Percentiles rank a stretch among this genome's conserved stretches.
These are phyloP conservation scores for Pseudococcus viburni DNA, from an alignment of 2,888 invertebrate genomes.

Conservation along the genomic window DNA sequence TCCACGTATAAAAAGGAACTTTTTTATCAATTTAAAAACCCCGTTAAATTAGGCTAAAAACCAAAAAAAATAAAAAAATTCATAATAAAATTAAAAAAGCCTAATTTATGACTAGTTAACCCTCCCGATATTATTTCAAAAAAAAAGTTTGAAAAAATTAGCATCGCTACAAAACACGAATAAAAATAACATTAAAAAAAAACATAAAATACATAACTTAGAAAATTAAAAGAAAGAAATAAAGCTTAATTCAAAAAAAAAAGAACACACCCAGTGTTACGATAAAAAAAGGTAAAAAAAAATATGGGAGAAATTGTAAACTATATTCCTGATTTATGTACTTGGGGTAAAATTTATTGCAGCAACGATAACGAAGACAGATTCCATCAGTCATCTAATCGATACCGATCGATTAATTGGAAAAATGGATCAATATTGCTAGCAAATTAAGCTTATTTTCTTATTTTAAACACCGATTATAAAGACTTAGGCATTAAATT, in stretches of 20 bases:
- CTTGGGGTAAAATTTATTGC: background rate
- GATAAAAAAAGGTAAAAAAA: slow-evolving; percentile 26
- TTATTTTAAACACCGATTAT: background rate
- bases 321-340: background rate
- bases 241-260: slow-evolving; percentile 32
- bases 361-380: background rate
- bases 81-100: slow-evolving; percentile 28
- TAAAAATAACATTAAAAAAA: slow-evolving; percentile 38
- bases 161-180: slow-evolving; percentile 55
- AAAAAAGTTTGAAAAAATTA: slow-evolving; percentile 18
- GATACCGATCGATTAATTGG: background rate
- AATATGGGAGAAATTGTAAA: background rate
- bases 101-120: slow-evolving; percentile 53
- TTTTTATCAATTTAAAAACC: slow-evolving; percentile 23
- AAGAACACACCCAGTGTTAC: slow-evolving; percentile 47
- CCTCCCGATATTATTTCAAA: slow-evolving; percentile 20
- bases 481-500: background rate
- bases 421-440: background rate
- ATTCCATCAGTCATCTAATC: background rate
- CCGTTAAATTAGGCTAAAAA: slow-evolving; percentile 13
- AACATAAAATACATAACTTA: slow-evolving; percentile 37
- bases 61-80: background rate
- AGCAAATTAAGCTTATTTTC: background rate
- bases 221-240: background rate
- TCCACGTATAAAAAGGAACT: slow-evolving; percentile 46